A percentile compares a stretch with the other conserved stretches of the same genome.
Evolutionary conservation across 1,140 invertebrate genomes (phyloP).

Genomic region (Bradysia coprophila): DNA sequence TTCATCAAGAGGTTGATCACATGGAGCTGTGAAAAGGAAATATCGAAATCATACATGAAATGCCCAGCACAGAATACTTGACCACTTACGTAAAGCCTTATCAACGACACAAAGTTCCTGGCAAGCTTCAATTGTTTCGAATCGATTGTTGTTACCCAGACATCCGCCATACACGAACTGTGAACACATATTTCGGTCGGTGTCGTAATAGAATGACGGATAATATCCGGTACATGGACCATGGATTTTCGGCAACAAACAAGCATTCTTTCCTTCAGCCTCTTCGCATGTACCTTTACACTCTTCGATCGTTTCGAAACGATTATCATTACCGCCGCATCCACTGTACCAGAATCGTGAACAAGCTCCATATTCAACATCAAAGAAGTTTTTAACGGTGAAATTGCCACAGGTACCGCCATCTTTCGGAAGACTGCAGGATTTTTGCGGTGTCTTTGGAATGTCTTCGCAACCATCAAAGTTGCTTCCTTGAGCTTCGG

Average conservation of each 20-base stretch:
- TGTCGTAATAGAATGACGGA: slow-evolving; percentile 71
- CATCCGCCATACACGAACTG: slow-evolving; percentile 72
- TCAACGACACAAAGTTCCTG: slow-evolving; percentile 53
- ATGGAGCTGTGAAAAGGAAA: slow-evolving; percentile 42
- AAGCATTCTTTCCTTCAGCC: slow-evolving; percentile 64
- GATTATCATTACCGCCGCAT: slow-evolving; percentile 79
- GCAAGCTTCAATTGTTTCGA: slow-evolving; percentile 67
- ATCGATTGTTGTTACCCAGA: slow-evolving; percentile 80
- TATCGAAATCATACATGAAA: slow-evolving; percentile 1
- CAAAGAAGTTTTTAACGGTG: slow-evolving; percentile 77
- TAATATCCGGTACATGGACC: slow-evolving; percentile 70
- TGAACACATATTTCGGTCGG: slow-evolving; percentile 46
- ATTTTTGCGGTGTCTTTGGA: slow-evolving; percentile 42
- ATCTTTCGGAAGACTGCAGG: slow-evolving; percentile 54
- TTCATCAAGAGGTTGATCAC: slow-evolving; percentile 50
- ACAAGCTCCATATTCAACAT: slow-evolving; percentile 74
- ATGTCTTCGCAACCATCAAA: slow-evolving; percentile 62
- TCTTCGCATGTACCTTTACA: slow-evolving; percentile 75
- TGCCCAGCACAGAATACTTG: neutral
- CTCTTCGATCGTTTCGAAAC: slow-evolving; percentile 68
- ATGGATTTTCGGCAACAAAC: slow-evolving; percentile 60
- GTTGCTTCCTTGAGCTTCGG: slow-evolving; percentile 58
- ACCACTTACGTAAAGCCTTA: slow-evolving; percentile 40
- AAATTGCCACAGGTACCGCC: slow-evolving; percentile 65
- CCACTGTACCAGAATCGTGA: slow-evolving; percentile 90